phyloP scores from a whole-genome alignment of 2,797 vertebrate genomes.

The Urosaurus nigricauda region DNA sequence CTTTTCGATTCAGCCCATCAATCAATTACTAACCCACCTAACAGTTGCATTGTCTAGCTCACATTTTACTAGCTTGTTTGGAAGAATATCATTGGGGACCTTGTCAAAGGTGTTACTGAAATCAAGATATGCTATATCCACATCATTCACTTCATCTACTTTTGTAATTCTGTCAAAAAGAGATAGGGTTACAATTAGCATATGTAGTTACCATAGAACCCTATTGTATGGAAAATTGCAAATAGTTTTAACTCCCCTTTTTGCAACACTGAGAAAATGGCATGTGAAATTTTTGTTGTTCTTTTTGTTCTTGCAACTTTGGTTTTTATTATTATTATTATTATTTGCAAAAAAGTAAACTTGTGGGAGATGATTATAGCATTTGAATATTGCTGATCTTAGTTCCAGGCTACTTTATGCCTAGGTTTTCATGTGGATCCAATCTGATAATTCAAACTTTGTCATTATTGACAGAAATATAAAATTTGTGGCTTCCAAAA shows the following conservation, averaged over 20 bases:
- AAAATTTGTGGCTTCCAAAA: neutral
- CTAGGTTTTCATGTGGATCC: neutral
- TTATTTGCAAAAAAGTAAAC: neutral
- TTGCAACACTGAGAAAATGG: conserved; percentile 1
- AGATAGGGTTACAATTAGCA: neutral
- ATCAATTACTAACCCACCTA: too few relatives aligned
- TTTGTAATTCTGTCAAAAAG: neutral
- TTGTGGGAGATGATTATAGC: neutral
- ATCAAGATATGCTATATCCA: too few relatives aligned
- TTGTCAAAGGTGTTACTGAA: too few relatives aligned
- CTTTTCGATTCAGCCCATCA: too few relatives aligned
- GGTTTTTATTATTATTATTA: too few relatives aligned
- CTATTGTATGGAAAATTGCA: neutral
- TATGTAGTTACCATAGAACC: conserved; percentile 12
- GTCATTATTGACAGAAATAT: neutral
- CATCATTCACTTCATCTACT: neutral
- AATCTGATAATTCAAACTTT: conserved; percentile 7
- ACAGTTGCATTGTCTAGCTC: too few relatives aligned
- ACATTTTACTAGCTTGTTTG: too few relatives aligned
- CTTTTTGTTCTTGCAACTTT: neutral
- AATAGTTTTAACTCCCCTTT: conserved; percentile 32
- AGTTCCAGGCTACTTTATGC: neutral
- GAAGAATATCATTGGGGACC: too few relatives aligned
- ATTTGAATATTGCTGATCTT: neutral
- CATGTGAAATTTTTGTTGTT: neutral